phyloP scores from a whole-genome alignment of 2,797 vertebrate species.

The Hirundo rustica region DNA sequence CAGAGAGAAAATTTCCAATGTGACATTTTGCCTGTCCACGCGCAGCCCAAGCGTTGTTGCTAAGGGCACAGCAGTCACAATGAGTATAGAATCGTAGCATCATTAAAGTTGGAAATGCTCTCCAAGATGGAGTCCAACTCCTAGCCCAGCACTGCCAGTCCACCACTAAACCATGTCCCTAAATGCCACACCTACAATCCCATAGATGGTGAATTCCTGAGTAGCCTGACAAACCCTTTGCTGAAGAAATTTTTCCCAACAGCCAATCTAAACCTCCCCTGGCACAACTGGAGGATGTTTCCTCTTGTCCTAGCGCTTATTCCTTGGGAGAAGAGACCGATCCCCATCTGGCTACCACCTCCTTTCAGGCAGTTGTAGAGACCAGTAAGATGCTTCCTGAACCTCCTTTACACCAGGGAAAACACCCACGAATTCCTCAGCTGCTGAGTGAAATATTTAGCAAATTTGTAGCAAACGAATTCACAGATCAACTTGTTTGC shows the following conservation, averaged over 20 bases:
- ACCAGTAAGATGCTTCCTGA: background rate
- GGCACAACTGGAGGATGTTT: background rate
- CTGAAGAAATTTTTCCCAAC: background rate
- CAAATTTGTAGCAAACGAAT: background rate
- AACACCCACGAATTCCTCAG: fast-evolving
- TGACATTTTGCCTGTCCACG: background rate
- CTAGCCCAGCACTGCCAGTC: background rate
- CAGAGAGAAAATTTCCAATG: background rate
- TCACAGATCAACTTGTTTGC: background rate
- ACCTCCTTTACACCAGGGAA: background rate
- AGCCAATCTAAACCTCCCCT: background rate
- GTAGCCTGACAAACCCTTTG: background rate
- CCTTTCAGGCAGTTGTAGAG: background rate
- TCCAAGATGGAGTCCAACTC: background rate
- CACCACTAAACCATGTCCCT: background rate
- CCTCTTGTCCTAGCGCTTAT: background rate
- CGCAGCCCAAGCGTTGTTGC: background rate
- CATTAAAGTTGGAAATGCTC: background rate
- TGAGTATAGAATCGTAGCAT: fast-evolving
- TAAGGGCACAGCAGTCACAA: background rate
- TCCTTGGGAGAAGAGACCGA: background rate
- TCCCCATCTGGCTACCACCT: background rate
- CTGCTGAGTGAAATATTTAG: background rate
- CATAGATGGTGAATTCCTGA: background rate
- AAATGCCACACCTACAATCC: background rate